Evolutionary conservation across 2,113 vertebrate species (phyloP).

Genomic region (Myrmophylax atrothorax): DNA sequence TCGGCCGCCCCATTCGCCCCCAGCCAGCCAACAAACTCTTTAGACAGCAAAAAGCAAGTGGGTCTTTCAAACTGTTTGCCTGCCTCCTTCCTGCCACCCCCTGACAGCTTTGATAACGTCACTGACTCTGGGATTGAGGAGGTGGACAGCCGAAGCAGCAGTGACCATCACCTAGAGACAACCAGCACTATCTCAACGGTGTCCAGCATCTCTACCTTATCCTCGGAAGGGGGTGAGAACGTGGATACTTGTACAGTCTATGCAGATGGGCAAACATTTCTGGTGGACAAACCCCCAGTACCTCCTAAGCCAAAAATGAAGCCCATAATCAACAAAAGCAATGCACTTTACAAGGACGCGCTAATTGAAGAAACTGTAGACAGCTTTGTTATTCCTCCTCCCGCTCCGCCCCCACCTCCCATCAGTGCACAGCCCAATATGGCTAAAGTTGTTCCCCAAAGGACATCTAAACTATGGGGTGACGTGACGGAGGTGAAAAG

Average conservation of each 20-base stretch:
- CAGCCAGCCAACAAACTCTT: constrained; percentile 64
- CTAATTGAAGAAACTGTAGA: constrained; percentile 89
- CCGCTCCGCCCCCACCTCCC: constrained; percentile 83
- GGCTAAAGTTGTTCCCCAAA: constrained; percentile 84
- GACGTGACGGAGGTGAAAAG: constrained; percentile 87
- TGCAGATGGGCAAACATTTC: constrained; percentile 90
- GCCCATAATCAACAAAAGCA: constrained; percentile 90
- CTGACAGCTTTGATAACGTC: constrained; percentile 85
- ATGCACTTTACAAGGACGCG: constrained; percentile 88
- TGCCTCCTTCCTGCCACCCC: constrained; percentile 84
- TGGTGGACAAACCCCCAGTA: constrained; percentile 93
- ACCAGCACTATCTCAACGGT: constrained; percentile 96
- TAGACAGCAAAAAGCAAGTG: constrained; percentile 78
- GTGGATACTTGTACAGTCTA: constrained; percentile 92
- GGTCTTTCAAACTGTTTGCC: constrained; percentile 86
- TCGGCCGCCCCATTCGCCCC: constrained; percentile 72
- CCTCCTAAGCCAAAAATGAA: constrained; percentile 97
- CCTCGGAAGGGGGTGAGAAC: constrained; percentile 91
- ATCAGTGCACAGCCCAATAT: constrained; percentile 74
- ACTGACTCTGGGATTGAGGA: constrained; percentile 95
- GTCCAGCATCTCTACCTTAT: constrained; percentile 95
- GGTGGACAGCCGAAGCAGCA: constrained; percentile 91
- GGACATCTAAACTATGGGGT: constrained; percentile 94
- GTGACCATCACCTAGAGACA: constrained; percentile 93
- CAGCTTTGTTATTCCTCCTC: constrained; percentile 83